phyloP scores from a whole-genome alignment of 1,140 invertebrate species.

The Goniozus legneri region DNA sequence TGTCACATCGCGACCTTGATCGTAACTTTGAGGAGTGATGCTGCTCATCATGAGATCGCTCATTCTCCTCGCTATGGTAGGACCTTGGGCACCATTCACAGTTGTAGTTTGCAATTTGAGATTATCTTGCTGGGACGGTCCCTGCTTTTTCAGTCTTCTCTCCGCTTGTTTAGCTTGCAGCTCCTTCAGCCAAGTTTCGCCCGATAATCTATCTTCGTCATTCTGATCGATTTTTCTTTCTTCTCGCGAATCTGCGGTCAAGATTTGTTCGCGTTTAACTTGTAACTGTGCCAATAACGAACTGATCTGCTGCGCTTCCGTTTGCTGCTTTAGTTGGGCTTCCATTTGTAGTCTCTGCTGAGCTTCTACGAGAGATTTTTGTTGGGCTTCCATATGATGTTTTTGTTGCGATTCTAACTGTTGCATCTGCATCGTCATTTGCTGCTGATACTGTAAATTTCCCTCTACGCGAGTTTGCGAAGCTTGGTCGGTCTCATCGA shows the following conservation, averaged over 20 bases:
- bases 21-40: constrained; percentile 19
- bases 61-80: constrained; percentile 39
- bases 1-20: constrained; percentile 40
- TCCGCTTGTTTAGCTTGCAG: constrained; percentile 74
- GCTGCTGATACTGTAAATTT: constrained; percentile 14
- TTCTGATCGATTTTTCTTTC: constrained; percentile 30
- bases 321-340: constrained; percentile 19
- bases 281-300: constrained; percentile 71
- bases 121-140: constrained; percentile 34
- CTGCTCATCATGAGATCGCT: constrained; percentile 47
- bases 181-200: constrained; percentile 72
- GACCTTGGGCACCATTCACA: constrained; percentile 13
- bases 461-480: constrained; percentile 1
- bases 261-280: constrained; percentile 70
- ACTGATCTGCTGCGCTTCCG: constrained; percentile 50
- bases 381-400: no score
- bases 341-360: constrained; percentile 1
- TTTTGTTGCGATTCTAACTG: no score
- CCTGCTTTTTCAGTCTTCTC: constrained; percentile 58
- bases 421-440: neutral
- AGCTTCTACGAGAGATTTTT: neutral
- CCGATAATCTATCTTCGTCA: constrained; percentile 47
- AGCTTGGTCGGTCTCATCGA: constrained; percentile 59
- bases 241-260: constrained; percentile 51
- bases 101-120: constrained; percentile 28